These are phyloP conservation scores for Gorsachius magnificus DNA, from an alignment of 2,797 vertebrate genomes.

Conservation along the genomic window DNA sequence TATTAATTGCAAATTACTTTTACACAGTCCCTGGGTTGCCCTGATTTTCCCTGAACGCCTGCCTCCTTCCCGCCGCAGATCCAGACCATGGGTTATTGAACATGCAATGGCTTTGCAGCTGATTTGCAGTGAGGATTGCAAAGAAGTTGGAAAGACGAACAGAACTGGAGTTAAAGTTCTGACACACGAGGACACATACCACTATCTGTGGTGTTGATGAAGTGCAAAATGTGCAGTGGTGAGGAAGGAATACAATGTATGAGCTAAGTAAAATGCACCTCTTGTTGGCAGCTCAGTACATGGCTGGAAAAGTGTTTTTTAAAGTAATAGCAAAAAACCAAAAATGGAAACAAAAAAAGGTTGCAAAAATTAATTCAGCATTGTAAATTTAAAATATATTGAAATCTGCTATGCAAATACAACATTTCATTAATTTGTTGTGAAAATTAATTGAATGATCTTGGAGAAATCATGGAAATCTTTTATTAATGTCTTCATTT, in stretches of 20 bases:
- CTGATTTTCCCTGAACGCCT: neutral
- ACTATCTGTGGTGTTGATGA: neutral
- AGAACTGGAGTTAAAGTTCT: neutral
- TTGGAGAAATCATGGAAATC: neutral
- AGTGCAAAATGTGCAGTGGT: neutral
- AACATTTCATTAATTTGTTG: neutral
- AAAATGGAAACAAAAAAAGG: neutral
- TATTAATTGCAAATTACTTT: neutral
- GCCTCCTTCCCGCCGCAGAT: neutral
- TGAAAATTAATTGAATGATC: neutral
- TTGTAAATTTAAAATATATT: neutral
- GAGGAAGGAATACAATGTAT: neutral
- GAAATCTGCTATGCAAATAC: neutral
- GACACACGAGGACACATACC: neutral
- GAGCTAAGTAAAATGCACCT: neutral
- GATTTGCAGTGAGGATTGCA: neutral
- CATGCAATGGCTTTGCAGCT: neutral
- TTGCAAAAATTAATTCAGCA: neutral
- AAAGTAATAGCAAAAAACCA: neutral
- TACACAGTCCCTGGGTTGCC: neutral
- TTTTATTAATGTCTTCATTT: neutral
- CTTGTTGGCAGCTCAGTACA: neutral
- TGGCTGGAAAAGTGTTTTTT: neutral
- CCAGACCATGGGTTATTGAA: neutral
- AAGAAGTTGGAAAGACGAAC: neutral